Conservation (phyloP, 64 coral and sea anemone genomes). For the Dendrophyllia cribrosa region DNA sequence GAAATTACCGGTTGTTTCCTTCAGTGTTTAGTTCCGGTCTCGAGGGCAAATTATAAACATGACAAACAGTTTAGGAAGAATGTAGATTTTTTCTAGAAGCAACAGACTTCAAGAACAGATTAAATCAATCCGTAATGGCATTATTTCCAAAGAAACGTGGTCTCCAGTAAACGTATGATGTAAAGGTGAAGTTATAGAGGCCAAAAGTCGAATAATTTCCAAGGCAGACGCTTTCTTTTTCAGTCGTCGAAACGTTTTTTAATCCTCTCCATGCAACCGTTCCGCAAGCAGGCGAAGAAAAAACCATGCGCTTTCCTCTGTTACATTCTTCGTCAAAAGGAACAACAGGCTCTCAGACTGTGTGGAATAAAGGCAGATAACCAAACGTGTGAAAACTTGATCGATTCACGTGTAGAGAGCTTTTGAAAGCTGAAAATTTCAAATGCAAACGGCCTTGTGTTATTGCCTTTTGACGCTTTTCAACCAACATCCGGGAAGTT, state of each 20-base stretch:
- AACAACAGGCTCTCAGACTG: background rate
- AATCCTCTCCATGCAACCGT: background rate
- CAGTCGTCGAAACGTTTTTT: background rate
- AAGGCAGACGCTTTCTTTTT: background rate
- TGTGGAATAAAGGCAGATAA: constrained; percentile 22
- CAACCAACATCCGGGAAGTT: constrained; percentile 25
- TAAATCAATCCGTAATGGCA: background rate
- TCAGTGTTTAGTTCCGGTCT: background rate
- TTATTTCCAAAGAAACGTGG: background rate
- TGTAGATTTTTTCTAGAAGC: background rate
- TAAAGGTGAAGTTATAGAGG: background rate
- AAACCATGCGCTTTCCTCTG: constrained; percentile 28
- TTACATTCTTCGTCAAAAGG: background rate
- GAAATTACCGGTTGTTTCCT: too few relatives aligned
- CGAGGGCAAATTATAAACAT: background rate
- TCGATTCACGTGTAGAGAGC: constrained; percentile 10
- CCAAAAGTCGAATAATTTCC: background rate
- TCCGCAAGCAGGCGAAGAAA: background rate
- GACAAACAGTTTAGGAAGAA: background rate
- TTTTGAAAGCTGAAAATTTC: constrained; percentile 40
- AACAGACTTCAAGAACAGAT: background rate
- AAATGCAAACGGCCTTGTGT: constrained; percentile 30
- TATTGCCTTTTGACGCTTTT: constrained; percentile 37
- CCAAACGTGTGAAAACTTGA: constrained; percentile 37
- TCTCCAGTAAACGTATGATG: background rate